These are phyloP conservation scores for Sibirionetta formosa DNA, from an alignment of 2,797 vertebrate genomes.

Conservation along the genomic window DNA sequence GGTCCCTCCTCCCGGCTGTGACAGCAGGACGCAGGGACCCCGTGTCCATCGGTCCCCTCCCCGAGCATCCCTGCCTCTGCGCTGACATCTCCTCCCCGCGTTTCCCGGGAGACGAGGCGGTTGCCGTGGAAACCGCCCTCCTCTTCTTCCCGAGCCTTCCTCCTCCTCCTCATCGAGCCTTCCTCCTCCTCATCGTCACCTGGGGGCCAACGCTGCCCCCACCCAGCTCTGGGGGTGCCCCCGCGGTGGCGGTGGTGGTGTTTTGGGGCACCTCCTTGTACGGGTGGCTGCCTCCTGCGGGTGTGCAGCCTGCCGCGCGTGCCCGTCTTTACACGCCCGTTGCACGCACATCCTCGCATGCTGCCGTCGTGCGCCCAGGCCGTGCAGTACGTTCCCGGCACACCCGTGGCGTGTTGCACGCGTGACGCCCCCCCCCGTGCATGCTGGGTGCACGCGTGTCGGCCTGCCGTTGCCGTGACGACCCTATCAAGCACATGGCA, in stretches of 20 bases:
- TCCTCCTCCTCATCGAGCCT: not conserved
- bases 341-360: not conserved
- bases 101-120: slow-evolving; percentile 93
- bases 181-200: not conserved
- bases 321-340: not conserved
- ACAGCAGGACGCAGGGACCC: rapidly evolving
- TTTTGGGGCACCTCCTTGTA: not conserved
- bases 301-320: no score
- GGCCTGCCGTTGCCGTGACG: slow-evolving; percentile 77
- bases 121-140: slow-evolving; percentile 90
- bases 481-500: slow-evolving; percentile 80
- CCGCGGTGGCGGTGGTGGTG: not conserved
- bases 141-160: slow-evolving; percentile 49
- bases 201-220: not conserved
- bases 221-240: not conserved
- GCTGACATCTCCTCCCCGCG: slow-evolving; percentile 76
- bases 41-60: not conserved
- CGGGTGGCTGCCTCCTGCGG: not conserved
- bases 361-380: no score
- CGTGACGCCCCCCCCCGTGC: no score
- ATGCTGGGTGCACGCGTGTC: slow-evolving; percentile 6
- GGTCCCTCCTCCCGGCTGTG: rapidly evolving
- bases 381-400: no score
- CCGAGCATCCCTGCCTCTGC: slow-evolving; percentile 84
- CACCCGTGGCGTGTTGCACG: no score